Evolutionary conservation across 2,888 invertebrate genomes (phyloP).

Genomic region (Archips xylosteana): DNA sequence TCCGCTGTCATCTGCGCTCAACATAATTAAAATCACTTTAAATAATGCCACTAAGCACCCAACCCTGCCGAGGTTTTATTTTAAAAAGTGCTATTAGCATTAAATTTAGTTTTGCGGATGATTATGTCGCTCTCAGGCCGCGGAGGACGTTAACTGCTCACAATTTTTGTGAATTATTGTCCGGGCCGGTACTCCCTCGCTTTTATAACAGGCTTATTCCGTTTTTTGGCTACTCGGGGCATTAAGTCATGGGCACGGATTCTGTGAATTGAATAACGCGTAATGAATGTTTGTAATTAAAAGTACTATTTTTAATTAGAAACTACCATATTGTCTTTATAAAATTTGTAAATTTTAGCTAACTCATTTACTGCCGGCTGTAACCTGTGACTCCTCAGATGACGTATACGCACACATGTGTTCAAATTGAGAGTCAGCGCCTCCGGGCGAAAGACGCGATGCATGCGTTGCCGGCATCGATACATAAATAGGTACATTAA

Average conservation of each 20-base stretch:
- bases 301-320: not conserved
- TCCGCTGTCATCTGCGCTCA: constrained; percentile 82
- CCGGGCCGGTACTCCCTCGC: constrained; percentile 69
- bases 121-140: constrained; percentile 82
- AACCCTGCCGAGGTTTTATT: constrained; percentile 79
- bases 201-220: constrained; percentile 77
- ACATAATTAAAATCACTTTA: constrained; percentile 86
- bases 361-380: too few species aligned
- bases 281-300: not conserved
- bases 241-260: constrained; percentile 57
- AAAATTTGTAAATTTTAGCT: too few species aligned
- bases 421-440: too few species aligned
- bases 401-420: too few species aligned
- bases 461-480: too few species aligned
- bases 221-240: constrained; percentile 70
- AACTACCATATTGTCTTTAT: too few species aligned
- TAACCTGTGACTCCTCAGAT: too few species aligned
- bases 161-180: constrained; percentile 84
- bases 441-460: too few species aligned
- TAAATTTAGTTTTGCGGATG: constrained; percentile 84
- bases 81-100: constrained; percentile 84
- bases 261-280: constrained; percentile 51
- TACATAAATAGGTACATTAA: too few species aligned
- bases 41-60: constrained; percentile 82
- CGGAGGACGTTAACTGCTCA: constrained; percentile 77